Percentiles rank a stretch among this genome's conserved stretches.
Evolutionary conservation across 2,113 vertebrate genomes (phyloP).

Genomic region (Cynopterus brachyotis): DNA sequence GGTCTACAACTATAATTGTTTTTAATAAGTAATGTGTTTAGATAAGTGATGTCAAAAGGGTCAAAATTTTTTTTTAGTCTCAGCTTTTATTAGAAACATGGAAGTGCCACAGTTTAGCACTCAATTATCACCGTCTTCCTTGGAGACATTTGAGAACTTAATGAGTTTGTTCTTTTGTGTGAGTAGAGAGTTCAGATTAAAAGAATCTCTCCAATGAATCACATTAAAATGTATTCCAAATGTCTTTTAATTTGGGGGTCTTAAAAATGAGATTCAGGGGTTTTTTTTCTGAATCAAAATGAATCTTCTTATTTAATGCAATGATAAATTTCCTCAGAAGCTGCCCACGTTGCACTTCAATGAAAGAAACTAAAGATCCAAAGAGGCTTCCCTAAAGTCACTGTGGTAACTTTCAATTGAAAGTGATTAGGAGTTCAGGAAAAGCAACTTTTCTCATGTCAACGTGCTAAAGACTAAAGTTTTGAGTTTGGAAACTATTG

Average conservation of each 20-base stretch:
- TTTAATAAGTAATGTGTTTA: not conserved
- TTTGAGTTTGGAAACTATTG: not conserved
- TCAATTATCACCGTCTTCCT: not conserved
- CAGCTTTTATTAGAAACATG: not conserved
- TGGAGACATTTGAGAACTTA: not conserved
- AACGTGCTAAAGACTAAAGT: not conserved
- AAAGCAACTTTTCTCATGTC: not conserved
- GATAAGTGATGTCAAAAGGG: not conserved
- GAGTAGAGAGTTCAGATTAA: not conserved
- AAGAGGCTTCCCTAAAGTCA: not conserved
- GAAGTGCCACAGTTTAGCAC: not conserved
- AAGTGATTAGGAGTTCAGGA: not conserved
- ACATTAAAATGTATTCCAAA: constrained; percentile 12
- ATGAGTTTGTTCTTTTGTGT: not conserved
- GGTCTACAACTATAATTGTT: not conserved
- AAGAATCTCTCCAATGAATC: not conserved
- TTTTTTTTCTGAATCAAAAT: constrained; percentile 21
- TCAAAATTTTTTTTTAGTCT: not conserved
- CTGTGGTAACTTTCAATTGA: not conserved
- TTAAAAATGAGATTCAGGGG: not conserved
- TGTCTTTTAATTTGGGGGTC: not conserved
- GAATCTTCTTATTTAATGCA: not conserved
- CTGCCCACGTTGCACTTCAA: not conserved
- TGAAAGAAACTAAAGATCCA: constrained; percentile 20
- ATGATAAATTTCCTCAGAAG: not conserved